These are phyloP conservation scores for Calameuta filiformis DNA, from an alignment of 2,888 invertebrate species.

Conservation along the genomic window DNA sequence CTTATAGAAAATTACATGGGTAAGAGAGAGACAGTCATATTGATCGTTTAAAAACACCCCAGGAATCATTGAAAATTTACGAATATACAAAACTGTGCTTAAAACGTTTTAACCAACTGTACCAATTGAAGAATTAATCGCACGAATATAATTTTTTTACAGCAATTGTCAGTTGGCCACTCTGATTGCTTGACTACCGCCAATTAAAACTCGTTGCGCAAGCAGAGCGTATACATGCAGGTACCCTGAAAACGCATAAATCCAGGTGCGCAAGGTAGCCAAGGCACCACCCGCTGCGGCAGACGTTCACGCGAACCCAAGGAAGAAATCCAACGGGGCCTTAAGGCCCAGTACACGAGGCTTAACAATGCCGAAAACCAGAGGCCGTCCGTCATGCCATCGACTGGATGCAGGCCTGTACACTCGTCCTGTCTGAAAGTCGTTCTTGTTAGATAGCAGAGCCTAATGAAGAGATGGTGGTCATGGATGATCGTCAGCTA, in stretches of 20 bases:
- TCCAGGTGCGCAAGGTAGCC: conserved; percentile 25
- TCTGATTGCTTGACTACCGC: conserved; percentile 25
- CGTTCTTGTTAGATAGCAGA: too few species aligned
- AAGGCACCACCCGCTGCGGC: conserved; percentile 26
- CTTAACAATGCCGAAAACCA: conserved; percentile 6
- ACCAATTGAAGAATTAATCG: too few species aligned
- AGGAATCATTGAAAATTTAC: too few species aligned
- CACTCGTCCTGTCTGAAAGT: background rate
- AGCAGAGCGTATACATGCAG: conserved; percentile 18
- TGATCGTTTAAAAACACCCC: too few species aligned
- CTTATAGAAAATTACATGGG: too few species aligned
- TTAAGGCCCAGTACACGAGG: background rate
- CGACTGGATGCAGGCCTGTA: background rate
- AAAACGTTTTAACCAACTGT: too few species aligned
- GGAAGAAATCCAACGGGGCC: background rate
- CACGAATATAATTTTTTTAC: too few species aligned
- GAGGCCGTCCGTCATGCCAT: background rate
- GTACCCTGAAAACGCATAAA: conserved; percentile 30
- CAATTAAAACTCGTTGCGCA: conserved; percentile 34
- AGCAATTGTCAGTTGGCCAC: too few species aligned
- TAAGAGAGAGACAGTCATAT: too few species aligned
- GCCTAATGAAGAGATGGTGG: too few species aligned
- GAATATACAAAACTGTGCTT: too few species aligned
- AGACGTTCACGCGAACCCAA: conserved; percentile 26
- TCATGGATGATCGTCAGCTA: too few species aligned